Evolutionary conservation across 2,113 vertebrate genomes (phyloP).

Genomic region (Caranx ignobilis): DNA sequence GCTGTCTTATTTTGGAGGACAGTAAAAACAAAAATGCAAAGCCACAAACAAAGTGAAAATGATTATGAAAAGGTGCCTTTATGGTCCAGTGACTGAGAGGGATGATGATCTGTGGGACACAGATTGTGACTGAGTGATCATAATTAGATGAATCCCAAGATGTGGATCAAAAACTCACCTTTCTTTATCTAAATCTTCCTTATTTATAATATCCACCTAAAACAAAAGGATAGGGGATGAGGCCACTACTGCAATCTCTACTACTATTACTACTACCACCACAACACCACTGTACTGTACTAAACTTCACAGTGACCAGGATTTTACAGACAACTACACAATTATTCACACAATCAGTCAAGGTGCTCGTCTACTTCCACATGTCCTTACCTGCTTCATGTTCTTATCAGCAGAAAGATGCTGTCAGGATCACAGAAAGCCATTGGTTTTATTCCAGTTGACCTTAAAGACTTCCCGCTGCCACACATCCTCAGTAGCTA

Average conservation of each 20-base stretch:
- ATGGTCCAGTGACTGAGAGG: constrained; percentile 54
- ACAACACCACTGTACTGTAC: constrained; percentile 56
- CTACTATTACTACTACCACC: constrained; percentile 34
- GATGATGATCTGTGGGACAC: constrained; percentile 56
- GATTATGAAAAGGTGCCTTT: constrained; percentile 50
- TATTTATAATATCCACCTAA: constrained; percentile 87
- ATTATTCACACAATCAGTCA: constrained; percentile 24
- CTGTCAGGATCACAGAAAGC: constrained; percentile 86
- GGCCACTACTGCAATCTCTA: constrained; percentile 64
- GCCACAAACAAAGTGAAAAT: constrained; percentile 38
- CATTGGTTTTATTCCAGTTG: constrained; percentile 82
- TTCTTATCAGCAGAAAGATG: constrained; percentile 88
- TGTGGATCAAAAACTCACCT: constrained; percentile 79
- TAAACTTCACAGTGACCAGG: constrained; percentile 54
- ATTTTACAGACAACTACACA: constrained; percentile 27
- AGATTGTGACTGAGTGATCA: constrained; percentile 44
- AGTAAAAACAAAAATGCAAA: neutral
- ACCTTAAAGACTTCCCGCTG: constrained; percentile 81
- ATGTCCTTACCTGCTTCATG: constrained; percentile 87
- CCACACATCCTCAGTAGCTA: constrained; percentile 90
- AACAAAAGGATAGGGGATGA: constrained; percentile 83
- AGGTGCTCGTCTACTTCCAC: neutral
- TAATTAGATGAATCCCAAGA: constrained; percentile 57
- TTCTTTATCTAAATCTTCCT: constrained; percentile 86
- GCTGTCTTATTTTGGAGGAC: neutral